Base-by-base conservation (phyloP, 2,113 vertebrate genomes). In the Rostratula benghalensis region DNA sequence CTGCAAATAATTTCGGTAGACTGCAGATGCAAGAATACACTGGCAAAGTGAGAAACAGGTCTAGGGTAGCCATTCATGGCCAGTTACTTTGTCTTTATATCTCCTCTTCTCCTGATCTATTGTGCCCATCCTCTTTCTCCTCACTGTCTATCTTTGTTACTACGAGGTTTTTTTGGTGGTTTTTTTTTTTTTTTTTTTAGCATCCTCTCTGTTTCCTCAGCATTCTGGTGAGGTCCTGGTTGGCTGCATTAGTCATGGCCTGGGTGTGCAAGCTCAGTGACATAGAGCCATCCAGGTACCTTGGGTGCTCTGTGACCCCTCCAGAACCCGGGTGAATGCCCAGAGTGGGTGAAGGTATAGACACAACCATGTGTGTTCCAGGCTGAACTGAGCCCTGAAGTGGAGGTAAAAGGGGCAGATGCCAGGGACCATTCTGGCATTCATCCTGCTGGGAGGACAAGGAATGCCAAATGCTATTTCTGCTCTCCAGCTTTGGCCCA, bases 231-330 rank as follows among this genome's bases (percentile, higher is more conserved):
- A 87, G 25, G 8, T 59, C 14, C 28, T 4, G 0, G 33, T 1
- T 13, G 3, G 8, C 18, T 64, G 11, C n/a, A 33, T 28, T 51
- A 57, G 13, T 30, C 28, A n/a, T 0, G 3, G 35, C 4, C 43
- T 0, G 0, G 12, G 30, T 33, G 41, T 28, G 13, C 30, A 56
- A 73, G 35, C n/a, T 24, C 54, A 53, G 24, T 0, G 0, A 13
- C 1, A 1, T 9, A 56, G 71, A 86, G 19, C 10, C 25, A 45
- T 65, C 41, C 25, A 46, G 13, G 23, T 27, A 16, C 22, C 27
- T 85, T 53, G 24, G 19, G 8, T 76, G 35, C 21, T 60, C 64
- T 3, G 5, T 80, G 43, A 43, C 18, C n/a, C 22, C 41, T 69
- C 56, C 46, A 46, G 59, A 21, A 71, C 13, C 3, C 63, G 86